Conservation (phyloP, 2,888 invertebrate species). For the Meghimatium bilineatum region DNA sequence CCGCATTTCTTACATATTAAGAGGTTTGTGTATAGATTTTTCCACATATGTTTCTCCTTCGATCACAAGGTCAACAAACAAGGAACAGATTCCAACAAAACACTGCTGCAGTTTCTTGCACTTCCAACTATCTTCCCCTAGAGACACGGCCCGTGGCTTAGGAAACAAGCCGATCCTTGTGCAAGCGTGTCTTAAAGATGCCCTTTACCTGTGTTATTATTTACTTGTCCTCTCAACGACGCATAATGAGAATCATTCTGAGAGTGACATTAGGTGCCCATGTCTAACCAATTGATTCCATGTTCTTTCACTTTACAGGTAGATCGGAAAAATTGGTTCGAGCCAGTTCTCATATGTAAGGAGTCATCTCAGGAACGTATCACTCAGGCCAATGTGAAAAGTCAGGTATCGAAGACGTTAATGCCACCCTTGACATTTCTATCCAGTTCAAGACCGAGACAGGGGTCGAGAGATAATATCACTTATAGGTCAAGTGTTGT, state of each 20-base stretch:
- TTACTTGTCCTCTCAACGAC: conserved; percentile 13
- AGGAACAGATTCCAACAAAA: neutral
- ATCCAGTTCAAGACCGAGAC: neutral
- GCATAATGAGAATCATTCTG: conserved; percentile 1
- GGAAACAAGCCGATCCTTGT: neutral
- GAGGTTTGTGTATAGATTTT: too few relatives aligned
- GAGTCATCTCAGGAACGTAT: neutral
- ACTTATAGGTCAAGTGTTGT: neutral
- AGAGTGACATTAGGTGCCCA: conserved; percentile 8
- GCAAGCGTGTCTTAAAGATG: neutral
- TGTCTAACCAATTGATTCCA: conserved; percentile 4
- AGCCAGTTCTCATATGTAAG: neutral
- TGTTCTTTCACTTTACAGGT: conserved; percentile 1
- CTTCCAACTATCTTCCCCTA: neutral
- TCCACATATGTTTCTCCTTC: neutral
- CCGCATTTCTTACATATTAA: too few relatives aligned
- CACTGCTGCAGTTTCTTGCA: neutral
- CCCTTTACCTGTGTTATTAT: conserved; percentile 7
- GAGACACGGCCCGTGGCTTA: neutral
- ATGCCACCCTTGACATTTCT: conserved; percentile 2
- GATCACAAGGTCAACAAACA: neutral
- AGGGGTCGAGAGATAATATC: neutral
- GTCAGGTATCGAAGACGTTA: neutral
- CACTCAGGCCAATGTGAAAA: neutral
- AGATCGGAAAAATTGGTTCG: neutral